Evolutionary conservation across 2,888 invertebrate species (phyloP).

Genomic region (Muscina levida): DNA sequence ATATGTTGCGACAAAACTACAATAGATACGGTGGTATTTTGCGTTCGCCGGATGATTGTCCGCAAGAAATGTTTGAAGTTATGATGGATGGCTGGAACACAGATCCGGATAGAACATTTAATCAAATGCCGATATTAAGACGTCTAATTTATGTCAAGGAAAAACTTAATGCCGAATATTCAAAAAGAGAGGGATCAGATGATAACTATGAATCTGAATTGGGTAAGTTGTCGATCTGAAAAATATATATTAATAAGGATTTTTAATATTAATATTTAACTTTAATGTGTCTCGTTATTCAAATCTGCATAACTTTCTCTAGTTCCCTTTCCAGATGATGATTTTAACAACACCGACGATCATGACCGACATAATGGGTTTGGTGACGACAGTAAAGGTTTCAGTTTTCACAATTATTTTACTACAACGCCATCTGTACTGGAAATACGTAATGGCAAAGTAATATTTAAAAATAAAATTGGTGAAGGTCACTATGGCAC

Average conservation of each 20-base stretch:
- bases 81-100: conserved; percentile 91
- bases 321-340: conserved; percentile 11
- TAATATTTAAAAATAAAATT: conserved; percentile 75
- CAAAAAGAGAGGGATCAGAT: conserved; percentile 42
- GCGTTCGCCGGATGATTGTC: conserved; percentile 86
- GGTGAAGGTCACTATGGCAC: conserved; percentile 91
- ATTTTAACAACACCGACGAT: conserved; percentile 34
- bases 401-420: conserved; percentile 65
- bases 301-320: too few relatives aligned
- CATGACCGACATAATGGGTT: conserved; percentile 53
- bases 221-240: conserved; percentile 30
- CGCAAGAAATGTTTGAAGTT: conserved; percentile 86
- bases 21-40: conserved; percentile 82
- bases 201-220: conserved; percentile 35
- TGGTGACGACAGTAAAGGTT: conserved; percentile 44
- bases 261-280: background rate
- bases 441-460: conserved; percentile 72
- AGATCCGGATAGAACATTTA: conserved; percentile 86
- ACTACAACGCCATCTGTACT: conserved; percentile 72
- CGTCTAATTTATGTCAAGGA: conserved; percentile 72
- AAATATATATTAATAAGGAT: background rate
- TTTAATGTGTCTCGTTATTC: too few relatives aligned
- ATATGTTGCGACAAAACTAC: conserved; percentile 69
- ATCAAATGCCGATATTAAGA: conserved; percentile 90
- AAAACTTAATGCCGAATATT: conserved; percentile 58